Evolutionary conservation across 2,113 vertebrate genomes (phyloP), one percentile per base, ranked within the genome.

Genomic region (Nestor notabilis): DNA sequence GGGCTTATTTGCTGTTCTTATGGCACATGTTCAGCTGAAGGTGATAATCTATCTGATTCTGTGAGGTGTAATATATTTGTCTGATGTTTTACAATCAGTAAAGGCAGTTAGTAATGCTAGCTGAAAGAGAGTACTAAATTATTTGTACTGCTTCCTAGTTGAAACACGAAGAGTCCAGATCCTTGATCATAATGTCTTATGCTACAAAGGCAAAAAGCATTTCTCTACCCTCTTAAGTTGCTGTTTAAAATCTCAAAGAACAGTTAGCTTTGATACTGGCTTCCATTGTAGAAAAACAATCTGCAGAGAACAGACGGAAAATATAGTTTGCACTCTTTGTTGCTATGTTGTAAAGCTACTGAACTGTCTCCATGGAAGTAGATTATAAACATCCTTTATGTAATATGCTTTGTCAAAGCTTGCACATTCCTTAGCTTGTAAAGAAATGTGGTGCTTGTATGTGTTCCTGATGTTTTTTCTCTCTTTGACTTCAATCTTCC

Each of bases 361-460:
- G 86, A 95, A 92, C 75, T 87, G 80, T 93, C 84, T 97, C 95
- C 76, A 95, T 95, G 65, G 70, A 96, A 96, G 58, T 92, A 70
- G 27, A 68, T 97, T 96, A 96, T 96, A 97, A 96, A 93, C 91
- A 94, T 84, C 78, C 39, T 94, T 94, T 96, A 90, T 88, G 89
- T 60, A 91, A 95, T 79, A 85, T 53, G 50, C 43, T 93, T 97
- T 91, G 82, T 84, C 85, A 90, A 95, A 94, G 74, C 84, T 85
- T 49, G 74, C 83, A 94, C 93, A 87, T 97, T 95, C 87, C 71
- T 95, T 86, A n/a, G 84, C 44, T 95, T 94, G 24, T 95, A 82
- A 93, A 93, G 87, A 95, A 87, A 92, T 84, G 88, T 94, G 63
- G 16, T 89, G 85, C 93, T 94, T 83, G 33, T 95, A 61, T 56